A percentile compares a stretch with the other conserved stretches of the same genome.
Evolutionary conservation across 1,140 invertebrate species (phyloP).

Genomic region (Listronotus bonariensis): DNA sequence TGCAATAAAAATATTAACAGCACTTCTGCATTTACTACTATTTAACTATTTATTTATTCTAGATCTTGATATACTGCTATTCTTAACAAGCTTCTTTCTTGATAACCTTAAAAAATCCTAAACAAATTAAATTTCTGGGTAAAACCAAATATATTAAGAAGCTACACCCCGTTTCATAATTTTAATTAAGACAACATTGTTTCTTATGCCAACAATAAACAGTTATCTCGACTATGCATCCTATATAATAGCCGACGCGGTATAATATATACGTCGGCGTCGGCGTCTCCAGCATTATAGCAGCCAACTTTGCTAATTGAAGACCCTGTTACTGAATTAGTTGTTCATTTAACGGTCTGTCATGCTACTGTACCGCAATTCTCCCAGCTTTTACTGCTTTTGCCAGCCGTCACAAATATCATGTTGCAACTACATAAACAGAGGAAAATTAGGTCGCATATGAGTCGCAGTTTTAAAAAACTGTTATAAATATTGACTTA

Average conservation of each 20-base stretch:
- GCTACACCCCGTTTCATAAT: constrained; percentile 21
- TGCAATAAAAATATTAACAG: too few relatives aligned
- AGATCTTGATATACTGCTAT: too few relatives aligned
- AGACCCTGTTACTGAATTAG: constrained; percentile 49
- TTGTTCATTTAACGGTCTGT: constrained; percentile 51
- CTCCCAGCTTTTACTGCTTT: constrained; percentile 40
- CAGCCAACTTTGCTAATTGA: constrained; percentile 51
- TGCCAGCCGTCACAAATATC: constrained; percentile 30
- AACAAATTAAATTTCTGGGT: not conserved
- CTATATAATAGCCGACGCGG: constrained; percentile 37
- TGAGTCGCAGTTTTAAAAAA: too few relatives aligned
- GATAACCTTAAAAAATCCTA: too few relatives aligned
- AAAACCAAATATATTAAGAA: constrained; percentile 12
- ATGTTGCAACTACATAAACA: not conserved
- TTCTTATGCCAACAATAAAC: constrained; percentile 36
- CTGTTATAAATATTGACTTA: too few relatives aligned
- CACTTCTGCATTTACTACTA: too few relatives aligned
- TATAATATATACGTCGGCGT: constrained; percentile 36
- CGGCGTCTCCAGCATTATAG: constrained; percentile 41
- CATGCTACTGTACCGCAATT: constrained; percentile 42
- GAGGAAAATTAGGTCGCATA: too few relatives aligned
- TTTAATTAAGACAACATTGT: constrained; percentile 43
- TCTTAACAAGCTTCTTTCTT: too few relatives aligned
- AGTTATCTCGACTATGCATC: constrained; percentile 39
- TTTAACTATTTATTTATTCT: too few relatives aligned